Evolutionary conservation across 2,797 vertebrate genomes (phyloP), one percentile per base, ranked within the genome.

Genomic region (Vespertilio murinus): DNA sequence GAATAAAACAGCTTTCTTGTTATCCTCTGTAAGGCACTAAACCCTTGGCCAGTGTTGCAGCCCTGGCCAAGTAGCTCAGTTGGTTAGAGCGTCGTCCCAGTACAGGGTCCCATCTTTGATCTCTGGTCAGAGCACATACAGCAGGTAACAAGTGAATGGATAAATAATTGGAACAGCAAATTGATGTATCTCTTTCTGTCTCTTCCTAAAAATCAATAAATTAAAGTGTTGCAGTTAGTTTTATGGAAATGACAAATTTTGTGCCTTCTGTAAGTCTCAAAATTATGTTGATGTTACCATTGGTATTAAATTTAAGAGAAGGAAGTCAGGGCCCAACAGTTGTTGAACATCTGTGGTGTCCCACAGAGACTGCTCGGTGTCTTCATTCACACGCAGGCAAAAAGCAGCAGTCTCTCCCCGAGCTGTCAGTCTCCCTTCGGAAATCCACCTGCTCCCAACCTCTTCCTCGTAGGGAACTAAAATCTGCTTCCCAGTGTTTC

Each of bases 211-310:
- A 65, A 33, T 65, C n/a, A 33, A 17, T 33, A 20, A 33, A 33
- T 33, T 18, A 33, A 77, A 77, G 64, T n/a, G 2, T 67, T 81
- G 5, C 8, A n/a, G 52, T 16, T 18, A 40, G 18, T 89, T 93
- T 35, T 65, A 33, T 75, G 52, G 77, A 92, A 92, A 88, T 70
- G 38, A 83, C 35, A 93, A 70, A 52, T 77, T 80, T 67, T 81
- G 69, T 61, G n/a, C 40, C 16, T 12, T 70, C 38, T 70, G 0
- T 70, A 10, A 35, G 28, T 23, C 54, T 92, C 52, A 84, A 5
- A 56, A 18, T 86, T 83, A 28, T 78, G 71, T 71, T 54, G 40
- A 61, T 80, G 25, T 33, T 79, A 42, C n/a, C 14, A 0, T 47
- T 42, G 8, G 3, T 91, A 17, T n/a, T 22, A 35, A 18, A 79